A percentile compares a stretch with the other conserved stretches of the same genome.
Evolutionary conservation across 2,888 invertebrate species (phyloP).

Genomic region (Hipparchia semele): DNA sequence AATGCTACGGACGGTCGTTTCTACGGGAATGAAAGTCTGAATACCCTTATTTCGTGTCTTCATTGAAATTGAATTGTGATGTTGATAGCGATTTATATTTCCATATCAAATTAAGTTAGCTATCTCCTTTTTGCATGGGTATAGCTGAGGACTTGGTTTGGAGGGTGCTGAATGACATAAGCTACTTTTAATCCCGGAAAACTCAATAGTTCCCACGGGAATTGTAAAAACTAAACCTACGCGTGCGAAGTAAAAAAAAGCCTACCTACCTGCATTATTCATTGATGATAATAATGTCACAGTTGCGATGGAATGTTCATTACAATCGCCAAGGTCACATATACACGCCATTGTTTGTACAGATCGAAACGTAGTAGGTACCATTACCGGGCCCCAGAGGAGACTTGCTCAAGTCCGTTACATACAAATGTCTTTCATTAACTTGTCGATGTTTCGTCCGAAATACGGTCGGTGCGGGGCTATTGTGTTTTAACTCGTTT

Average conservation of each 20-base stretch:
- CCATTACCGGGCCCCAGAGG: constrained; percentile 70
- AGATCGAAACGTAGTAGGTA: constrained; percentile 56
- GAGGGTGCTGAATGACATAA: too few species aligned
- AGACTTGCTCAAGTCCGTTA: constrained; percentile 75
- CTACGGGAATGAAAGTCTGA: constrained; percentile 60
- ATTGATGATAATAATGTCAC: constrained; percentile 33
- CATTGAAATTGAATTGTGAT: constrained; percentile 39
- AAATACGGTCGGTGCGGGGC: constrained; percentile 53
- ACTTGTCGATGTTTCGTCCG: constrained; percentile 72
- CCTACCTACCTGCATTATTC: constrained; percentile 1
- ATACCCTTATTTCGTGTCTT: constrained; percentile 54
- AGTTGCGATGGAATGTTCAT: constrained; percentile 27
- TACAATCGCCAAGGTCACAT: constrained; percentile 33
- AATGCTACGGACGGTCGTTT: constrained; percentile 73
- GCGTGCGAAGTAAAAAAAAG: too few species aligned
- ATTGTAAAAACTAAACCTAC: too few species aligned
- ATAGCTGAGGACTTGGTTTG: too few species aligned
- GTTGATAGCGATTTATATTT: not conserved
- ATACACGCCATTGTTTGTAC: constrained; percentile 48
- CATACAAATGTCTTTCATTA: constrained; percentile 82
- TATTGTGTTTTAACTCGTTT: constrained; percentile 65
- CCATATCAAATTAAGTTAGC: not conserved
- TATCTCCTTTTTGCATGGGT: too few species aligned
- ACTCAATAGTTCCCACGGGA: too few species aligned
- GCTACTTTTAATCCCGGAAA: too few species aligned